These are phyloP conservation scores for Cepphus grylle DNA, from an alignment of 2,113 vertebrate species.

Conservation along the genomic window DNA sequence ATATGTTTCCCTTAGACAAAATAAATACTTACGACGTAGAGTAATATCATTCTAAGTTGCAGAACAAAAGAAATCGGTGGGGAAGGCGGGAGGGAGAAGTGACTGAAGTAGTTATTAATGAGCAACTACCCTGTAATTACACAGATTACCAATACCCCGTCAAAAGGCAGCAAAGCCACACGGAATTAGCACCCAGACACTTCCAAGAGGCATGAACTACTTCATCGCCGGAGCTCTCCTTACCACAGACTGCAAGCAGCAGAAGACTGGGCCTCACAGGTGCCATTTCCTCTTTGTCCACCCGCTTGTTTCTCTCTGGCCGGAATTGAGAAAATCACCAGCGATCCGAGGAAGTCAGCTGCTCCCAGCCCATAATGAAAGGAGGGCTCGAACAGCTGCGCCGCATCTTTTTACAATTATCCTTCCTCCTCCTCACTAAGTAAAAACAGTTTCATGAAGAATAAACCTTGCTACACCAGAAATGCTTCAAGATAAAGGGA, in stretches of 20 bases:
- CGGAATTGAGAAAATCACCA: constrained; percentile 40
- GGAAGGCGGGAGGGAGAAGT: neutral
- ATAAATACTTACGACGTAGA: neutral
- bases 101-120: neutral
- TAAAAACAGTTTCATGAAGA: neutral
- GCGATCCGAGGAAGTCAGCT: constrained; percentile 49
- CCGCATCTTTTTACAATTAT: constrained; percentile 28
- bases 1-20: neutral
- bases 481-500: neutral
- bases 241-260: neutral
- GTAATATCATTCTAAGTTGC: neutral
- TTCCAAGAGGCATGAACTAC: neutral
- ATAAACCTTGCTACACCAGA: neutral
- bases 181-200: neutral
- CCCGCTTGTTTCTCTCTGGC: neutral
- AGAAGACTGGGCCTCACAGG: neutral
- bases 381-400: constrained; percentile 54
- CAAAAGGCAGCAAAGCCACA: neutral
- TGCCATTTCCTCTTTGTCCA: neutral
- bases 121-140: constrained; percentile 41
- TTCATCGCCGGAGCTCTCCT: neutral
- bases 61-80: neutral
- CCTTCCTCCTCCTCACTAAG: constrained; percentile 38
- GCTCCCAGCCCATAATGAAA: constrained; percentile 24
- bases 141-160: neutral